Conservation (phyloP, 2,113 vertebrate species). For the Xerus inauris region DNA sequence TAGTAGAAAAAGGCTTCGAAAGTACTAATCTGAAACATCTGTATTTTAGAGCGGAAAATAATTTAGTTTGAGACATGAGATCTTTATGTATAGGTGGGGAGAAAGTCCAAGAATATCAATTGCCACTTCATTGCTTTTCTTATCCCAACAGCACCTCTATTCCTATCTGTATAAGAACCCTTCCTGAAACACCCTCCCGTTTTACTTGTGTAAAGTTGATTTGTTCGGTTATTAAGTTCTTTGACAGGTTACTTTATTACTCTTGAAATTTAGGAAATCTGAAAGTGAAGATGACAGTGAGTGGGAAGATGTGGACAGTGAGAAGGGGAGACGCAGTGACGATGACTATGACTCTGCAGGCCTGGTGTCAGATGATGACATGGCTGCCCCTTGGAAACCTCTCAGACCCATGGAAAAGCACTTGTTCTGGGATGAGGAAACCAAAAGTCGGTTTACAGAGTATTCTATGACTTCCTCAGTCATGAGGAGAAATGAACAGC, state of each 20-base stretch:
- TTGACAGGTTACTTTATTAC: not conserved
- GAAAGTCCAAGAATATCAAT: not conserved
- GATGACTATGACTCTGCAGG: conserved; percentile 86
- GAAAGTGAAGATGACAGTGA: conserved; percentile 84
- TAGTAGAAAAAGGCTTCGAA: not conserved
- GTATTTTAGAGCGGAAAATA: not conserved
- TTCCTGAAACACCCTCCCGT: not conserved
- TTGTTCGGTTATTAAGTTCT: conserved; percentile 36
- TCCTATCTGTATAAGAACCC: not conserved
- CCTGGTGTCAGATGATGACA: conserved; percentile 84
- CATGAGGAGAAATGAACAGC: conserved; percentile 96
- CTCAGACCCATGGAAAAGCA: conserved; percentile 80
- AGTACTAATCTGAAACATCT: not conserved
- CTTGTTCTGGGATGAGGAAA: conserved; percentile 95
- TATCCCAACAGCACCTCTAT: not conserved
- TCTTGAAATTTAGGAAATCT: conserved; percentile 75
- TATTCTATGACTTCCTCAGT: conserved; percentile 97
- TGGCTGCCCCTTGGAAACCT: not conserved
- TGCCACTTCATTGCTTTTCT: not conserved
- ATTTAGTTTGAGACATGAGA: not conserved
- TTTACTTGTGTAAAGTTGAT: not conserved
- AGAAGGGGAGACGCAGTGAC: conserved; percentile 70
- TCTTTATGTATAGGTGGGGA: not conserved
- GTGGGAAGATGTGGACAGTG: conserved; percentile 91
- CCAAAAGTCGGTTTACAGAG: conserved; percentile 96